Base-by-base conservation (phyloP, 2,888 invertebrate genomes). In the Ligdia adustata region DNA sequence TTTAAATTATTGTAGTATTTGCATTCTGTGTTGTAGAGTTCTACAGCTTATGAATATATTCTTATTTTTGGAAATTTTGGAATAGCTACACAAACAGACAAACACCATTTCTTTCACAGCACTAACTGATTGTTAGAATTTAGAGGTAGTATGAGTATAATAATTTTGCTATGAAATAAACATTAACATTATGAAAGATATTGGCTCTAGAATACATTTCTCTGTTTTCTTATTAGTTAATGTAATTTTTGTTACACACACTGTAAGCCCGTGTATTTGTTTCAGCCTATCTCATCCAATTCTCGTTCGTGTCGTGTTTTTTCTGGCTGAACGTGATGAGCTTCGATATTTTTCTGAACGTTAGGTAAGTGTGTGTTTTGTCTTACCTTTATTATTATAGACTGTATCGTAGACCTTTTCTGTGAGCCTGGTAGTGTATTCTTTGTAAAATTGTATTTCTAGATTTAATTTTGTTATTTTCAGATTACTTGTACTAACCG, bases 251-350 rank as follows among this genome's bases (percentile, higher is more conserved):
- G 34, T 38, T 24, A 38, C 15, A 31, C n/a, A 26, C 14, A 27
- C 33, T 47, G 5, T 16, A 47, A 54, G 34, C 41, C 22, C 20
- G 38, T 49, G 49, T 52, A 45, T 75, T 76, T 73, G 57, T 92
- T 91, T 59, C 90, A 93, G 93, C 92, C 5, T 93, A 92, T 74
- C 74, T 92, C 58, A 93, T 93, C 64, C 93, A 93, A 71, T 92
- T 93, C 68, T 92, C 92, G 1, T 93, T 93, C 76, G 86, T 93
- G 34, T 92, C 93, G 24, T 92, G 93, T 66, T 93, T 93, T 79
- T 93, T 93, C 81, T 94, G 93, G 93, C 78, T 93, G 50, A 93
- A 93, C 73, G 92, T 93, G 31, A 91, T 94, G 91, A 93, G 93
- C 71, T 92, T 93, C 67, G 93, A 94, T 75, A 93, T 91, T 42